Conservation (phyloP, 2,797 vertebrate species). For the Spinus pinus region DNA sequence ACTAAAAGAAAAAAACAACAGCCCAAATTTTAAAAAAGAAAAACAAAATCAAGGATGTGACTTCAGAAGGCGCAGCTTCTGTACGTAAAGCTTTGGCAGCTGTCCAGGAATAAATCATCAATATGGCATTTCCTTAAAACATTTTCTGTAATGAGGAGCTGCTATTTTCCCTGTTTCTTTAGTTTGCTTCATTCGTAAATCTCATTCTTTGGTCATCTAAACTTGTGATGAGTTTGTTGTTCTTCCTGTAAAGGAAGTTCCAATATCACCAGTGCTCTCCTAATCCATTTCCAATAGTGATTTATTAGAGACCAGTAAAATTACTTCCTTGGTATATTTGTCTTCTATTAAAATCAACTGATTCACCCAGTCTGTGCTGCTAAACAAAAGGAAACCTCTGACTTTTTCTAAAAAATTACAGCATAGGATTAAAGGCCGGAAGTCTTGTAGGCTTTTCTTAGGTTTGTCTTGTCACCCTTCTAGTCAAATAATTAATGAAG, state of each 20-base stretch:
- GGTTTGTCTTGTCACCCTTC: background rate
- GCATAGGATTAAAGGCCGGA: background rate
- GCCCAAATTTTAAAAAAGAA: background rate
- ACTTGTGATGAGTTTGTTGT: background rate
- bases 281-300: background rate
- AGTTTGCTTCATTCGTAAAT: background rate
- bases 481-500: background rate
- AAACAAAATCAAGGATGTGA: constrained; percentile 16
- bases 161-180: background rate
- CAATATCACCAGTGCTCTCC: background rate
- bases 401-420: background rate
- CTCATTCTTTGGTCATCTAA: background rate
- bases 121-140: constrained; percentile 30
- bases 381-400: background rate
- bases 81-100: background rate
- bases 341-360: background rate
- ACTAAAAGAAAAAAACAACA: background rate
- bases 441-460: background rate
- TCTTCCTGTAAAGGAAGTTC: background rate
- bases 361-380: background rate
- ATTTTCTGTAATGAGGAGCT: background rate
- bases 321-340: background rate
- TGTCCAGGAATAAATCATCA: background rate
- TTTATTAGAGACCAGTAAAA: background rate
- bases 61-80: background rate